phyloP scores from a whole-genome alignment of 2,888 invertebrate genomes.

The Lasioglossum zephyrum region DNA sequence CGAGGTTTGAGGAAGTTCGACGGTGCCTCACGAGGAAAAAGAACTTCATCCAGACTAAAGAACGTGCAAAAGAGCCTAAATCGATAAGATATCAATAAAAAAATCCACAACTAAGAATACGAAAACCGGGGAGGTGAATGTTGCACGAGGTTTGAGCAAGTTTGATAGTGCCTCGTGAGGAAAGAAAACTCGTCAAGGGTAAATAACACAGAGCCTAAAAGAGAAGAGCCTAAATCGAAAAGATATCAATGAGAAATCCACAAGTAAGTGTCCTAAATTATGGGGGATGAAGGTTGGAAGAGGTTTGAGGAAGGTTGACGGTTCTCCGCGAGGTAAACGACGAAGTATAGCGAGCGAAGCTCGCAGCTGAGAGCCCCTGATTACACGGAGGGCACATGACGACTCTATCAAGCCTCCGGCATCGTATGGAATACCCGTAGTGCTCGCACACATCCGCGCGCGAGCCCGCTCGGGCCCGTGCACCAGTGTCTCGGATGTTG shows the following conservation, averaged over 20 bases:
- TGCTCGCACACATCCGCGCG: slow-evolving; percentile 32
- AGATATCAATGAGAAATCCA: neutral
- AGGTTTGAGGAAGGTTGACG: neutral
- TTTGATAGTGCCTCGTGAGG: no score
- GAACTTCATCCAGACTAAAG: no score
- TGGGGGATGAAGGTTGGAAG: neutral
- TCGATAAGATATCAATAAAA: no score
- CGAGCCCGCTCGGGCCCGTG: neutral
- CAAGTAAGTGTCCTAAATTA: neutral
- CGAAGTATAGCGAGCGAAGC: neutral
- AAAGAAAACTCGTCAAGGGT: no score
- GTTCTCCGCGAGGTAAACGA: neutral
- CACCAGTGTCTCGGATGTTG: slow-evolving; percentile 39
- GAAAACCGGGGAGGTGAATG: neutral
- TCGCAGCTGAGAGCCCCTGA: slow-evolving; percentile 74
- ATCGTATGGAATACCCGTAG: slow-evolving; percentile 62
- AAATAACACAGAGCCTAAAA: no score
- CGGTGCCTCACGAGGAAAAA: neutral
- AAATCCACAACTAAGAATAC: neutral
- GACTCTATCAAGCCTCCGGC: slow-evolving; percentile 75
- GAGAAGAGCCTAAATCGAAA: no score
- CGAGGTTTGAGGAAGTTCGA: neutral
- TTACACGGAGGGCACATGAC: slow-evolving; percentile 75
- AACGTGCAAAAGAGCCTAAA: no score
- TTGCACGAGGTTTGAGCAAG: no score